These are phyloP conservation scores for Sphaeridia pumilis DNA, from an alignment of 2,888 invertebrate genomes.

Conservation along the genomic window DNA sequence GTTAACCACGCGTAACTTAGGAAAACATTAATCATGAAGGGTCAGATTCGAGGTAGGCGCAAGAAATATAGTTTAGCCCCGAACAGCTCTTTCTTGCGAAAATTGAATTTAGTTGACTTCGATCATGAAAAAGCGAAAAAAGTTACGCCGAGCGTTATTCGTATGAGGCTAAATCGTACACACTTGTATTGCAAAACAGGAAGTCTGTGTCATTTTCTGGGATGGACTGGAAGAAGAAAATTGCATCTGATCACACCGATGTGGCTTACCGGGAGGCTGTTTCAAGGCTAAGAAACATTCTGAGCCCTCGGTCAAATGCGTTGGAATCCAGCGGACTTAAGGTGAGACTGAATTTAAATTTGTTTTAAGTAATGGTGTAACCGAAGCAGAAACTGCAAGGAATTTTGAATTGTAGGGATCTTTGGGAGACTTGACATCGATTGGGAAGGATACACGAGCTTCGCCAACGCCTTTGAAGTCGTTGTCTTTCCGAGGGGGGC, in stretches of 20 bases:
- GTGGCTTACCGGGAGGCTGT: slow-evolving; percentile 75
- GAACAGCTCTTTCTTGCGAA: too few relatives aligned
- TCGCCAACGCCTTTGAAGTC: slow-evolving; percentile 4
- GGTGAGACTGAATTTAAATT: not conserved
- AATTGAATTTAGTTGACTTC: too few relatives aligned
- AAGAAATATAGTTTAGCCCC: too few relatives aligned
- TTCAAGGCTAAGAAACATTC: slow-evolving; percentile 54
- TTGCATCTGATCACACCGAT: slow-evolving; percentile 64
- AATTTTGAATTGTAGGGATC: slow-evolving; percentile 6
- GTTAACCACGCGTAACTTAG: not conserved
- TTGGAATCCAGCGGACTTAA: slow-evolving; percentile 7
- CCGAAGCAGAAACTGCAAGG: not conserved
- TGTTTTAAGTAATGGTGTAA: not conserved
- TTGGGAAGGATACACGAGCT: too few relatives aligned
- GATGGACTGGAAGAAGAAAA: slow-evolving; percentile 47
- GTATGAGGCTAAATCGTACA: too few relatives aligned
- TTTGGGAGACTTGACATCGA: slow-evolving; percentile 3
- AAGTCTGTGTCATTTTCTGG: slow-evolving; percentile 36
- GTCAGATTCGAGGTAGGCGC: too few relatives aligned
- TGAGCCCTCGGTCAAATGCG: slow-evolving; percentile 27
- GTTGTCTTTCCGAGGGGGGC: slow-evolving; percentile 25
- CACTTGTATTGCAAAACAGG: too few relatives aligned
- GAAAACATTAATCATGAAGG: not conserved
- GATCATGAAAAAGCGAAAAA: too few relatives aligned
- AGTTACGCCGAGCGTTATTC: too few relatives aligned